Evolutionary conservation across 2,113 vertebrate genomes (phyloP), one percentile per base, ranked within the genome.

Genomic region (Candoia aspera): DNA sequence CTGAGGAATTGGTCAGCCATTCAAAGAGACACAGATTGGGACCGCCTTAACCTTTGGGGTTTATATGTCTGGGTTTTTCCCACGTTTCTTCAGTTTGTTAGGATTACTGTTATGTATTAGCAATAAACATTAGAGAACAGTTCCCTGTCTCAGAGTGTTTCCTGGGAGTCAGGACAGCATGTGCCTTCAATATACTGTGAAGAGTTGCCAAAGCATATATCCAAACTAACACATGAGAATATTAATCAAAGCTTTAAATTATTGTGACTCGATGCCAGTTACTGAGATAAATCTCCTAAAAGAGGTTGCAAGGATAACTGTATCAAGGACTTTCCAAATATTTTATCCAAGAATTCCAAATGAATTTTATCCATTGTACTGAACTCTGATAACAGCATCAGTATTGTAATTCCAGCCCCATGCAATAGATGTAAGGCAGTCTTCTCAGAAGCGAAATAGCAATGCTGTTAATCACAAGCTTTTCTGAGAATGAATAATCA

Each of bases 141-240:
- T n/a, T n/a, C n/a, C n/a, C n/a, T n/a, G n/a, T n/a, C n/a, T n/a
- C n/a, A n/a, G n/a, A n/a, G n/a, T n/a, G n/a, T n/a, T n/a, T n/a
- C n/a, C n/a, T n/a, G n/a, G n/a, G n/a, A n/a, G n/a, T n/a, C n/a
- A n/a, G n/a, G n/a, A n/a, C n/a, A n/a, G 37, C 15, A 29, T 94
- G 84, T 83, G 37, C 89, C 86, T 29, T 24, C 62, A 87, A 93
- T 84, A 90, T 60, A 62, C 53, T 90, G 19, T 53, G 60, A 55
- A 60, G 53, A 92, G 64, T 87, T 90, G 62, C 37, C 33, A 94
- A 90, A 92, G 85, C 59, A 88, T 83, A 37, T 26, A 93, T 8
- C 84, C 91, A 94, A 92, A 1, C 12, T 83, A 84, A 91, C 12
- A 91, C n/a, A 89, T 33, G 42, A 91, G 88, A 53, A 73, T 91